Conservation (phyloP, 1,140 invertebrate species). For the Drosophila hydei region DNA sequence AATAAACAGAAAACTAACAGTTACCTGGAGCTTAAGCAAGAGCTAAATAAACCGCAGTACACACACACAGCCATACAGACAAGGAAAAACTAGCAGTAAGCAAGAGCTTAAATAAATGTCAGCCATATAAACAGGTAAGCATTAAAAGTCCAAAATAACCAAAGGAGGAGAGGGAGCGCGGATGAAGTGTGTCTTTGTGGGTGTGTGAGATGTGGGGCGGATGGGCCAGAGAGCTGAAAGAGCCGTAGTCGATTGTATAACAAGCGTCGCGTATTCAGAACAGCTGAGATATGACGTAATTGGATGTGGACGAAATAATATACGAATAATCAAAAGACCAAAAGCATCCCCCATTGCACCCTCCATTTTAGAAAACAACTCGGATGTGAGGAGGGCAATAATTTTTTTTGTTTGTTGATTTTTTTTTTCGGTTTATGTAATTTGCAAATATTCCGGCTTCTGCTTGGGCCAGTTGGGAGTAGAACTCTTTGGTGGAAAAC, state of each 20-base stretch:
- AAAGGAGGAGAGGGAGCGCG: background rate
- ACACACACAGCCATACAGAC: background rate
- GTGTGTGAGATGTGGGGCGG: slow-evolving; percentile 5
- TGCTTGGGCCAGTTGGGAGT: slow-evolving; percentile 29
- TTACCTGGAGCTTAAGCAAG: slow-evolving; percentile 16
- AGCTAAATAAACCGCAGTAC: slow-evolving; percentile 22
- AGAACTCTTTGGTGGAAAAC: slow-evolving; percentile 44
- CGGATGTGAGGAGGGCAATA: background rate
- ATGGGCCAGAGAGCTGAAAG: slow-evolving; percentile 4
- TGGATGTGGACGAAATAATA: slow-evolving; percentile 38
- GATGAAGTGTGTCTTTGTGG: too few species aligned
- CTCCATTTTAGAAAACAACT: background rate
- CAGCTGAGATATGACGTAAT: slow-evolving; percentile 82
- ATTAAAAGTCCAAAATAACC: slow-evolving; percentile 25
- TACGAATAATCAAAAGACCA: slow-evolving; percentile 17
- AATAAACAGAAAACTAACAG: slow-evolving; percentile 15
- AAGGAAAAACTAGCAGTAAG: slow-evolving; percentile 1
- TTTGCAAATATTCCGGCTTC: slow-evolving; percentile 40
- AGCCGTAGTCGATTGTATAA: slow-evolving; percentile 50
- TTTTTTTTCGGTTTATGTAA: slow-evolving; percentile 47
- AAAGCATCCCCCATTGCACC: background rate
- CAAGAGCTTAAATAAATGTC: slow-evolving; percentile 35
- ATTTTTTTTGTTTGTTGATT: background rate
- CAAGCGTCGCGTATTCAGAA: slow-evolving; percentile 35
- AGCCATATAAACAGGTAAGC: slow-evolving; percentile 26